Evolutionary conservation across 1,140 invertebrate genomes (phyloP), one percentile per base, ranked within the genome.

Genomic region (Euschistus heros): DNA sequence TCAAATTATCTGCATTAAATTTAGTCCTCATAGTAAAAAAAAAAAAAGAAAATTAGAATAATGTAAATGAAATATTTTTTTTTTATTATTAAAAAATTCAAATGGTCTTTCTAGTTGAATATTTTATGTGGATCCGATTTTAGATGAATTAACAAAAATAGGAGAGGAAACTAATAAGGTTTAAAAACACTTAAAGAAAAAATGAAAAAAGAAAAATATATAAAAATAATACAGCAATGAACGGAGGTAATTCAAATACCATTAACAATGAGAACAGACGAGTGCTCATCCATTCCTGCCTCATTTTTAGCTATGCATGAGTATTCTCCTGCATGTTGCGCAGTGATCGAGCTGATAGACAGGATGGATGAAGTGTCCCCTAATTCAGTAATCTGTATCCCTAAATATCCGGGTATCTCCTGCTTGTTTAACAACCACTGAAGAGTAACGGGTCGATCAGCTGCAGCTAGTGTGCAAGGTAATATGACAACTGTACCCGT

Each of bases 401-500:
- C 67, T 73, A 81, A 71, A 64, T 84, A 77, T 66, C 79, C 83
- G 30, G 87, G 80, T 76, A 68, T 18, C 13, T 61, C 42, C 27
- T 68, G 22, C 15, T 65, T 65, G 20, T 91, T 86, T 72, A 89
- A 88, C 68, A 81, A 79, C 89, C 88, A 91, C 66, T 81, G 79
- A 67, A 91, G 86, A 67, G 84, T 80, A 60, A 89, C 79, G 6
- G 88, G 88, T 68, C 83, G 76, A 75, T 90, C 88, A 37, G 89
- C 89, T 72, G 86, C 87, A 61, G 85, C 81, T 52, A 92, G 84
- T 15, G 86, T 80, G 76, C 89, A 92, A 68, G 81, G 84, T 33
- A 87, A 80, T 47, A 88, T 86, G 60, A 87, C 84, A 54, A 85
- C 81, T 73, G 89, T 86, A 68, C 87, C 88, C 72, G 84, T 86